These are phyloP conservation scores for Botia kubotai DNA, from an alignment of 2,797 vertebrate species.

Conservation along the genomic window DNA sequence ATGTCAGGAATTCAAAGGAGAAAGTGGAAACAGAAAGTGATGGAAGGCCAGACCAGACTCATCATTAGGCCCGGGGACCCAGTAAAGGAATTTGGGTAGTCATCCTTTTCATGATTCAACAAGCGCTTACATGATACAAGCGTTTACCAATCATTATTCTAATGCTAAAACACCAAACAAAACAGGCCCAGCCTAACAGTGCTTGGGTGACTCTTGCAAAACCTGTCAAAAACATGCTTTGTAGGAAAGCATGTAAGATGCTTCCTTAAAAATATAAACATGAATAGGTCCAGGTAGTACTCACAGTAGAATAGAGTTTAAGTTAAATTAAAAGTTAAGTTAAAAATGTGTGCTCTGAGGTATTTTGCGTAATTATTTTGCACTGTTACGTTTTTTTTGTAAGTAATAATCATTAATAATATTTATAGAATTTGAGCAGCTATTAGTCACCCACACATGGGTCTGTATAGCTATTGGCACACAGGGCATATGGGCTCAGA, in stretches of 20 bases:
- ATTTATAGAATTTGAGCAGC: too few relatives aligned
- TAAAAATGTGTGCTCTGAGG: too few relatives aligned
- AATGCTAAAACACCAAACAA: background rate
- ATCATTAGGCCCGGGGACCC: background rate
- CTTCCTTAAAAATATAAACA: too few relatives aligned
- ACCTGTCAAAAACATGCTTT: background rate
- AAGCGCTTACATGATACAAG: background rate
- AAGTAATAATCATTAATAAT: too few relatives aligned
- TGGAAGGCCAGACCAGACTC: conserved; percentile 5
- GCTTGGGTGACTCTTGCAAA: background rate
- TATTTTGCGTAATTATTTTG: too few relatives aligned
- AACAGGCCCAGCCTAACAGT: background rate
- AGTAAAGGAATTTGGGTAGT: conserved; percentile 7
- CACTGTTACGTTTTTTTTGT: too few relatives aligned
- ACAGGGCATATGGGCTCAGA: background rate
- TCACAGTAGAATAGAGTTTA: too few relatives aligned
- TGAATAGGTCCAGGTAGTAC: too few relatives aligned
- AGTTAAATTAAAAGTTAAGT: too few relatives aligned
- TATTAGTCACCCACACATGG: background rate
- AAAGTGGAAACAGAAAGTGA: conserved; percentile 64
- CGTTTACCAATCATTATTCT: background rate
- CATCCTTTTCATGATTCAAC: background rate
- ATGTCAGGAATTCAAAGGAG: conserved; percentile 72
- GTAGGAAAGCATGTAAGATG: too few relatives aligned
- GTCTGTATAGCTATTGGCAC: background rate